Evolutionary conservation across 92 coral and sea anemone species (phyloP).

Genomic region (Phymanthus crucifer): DNA sequence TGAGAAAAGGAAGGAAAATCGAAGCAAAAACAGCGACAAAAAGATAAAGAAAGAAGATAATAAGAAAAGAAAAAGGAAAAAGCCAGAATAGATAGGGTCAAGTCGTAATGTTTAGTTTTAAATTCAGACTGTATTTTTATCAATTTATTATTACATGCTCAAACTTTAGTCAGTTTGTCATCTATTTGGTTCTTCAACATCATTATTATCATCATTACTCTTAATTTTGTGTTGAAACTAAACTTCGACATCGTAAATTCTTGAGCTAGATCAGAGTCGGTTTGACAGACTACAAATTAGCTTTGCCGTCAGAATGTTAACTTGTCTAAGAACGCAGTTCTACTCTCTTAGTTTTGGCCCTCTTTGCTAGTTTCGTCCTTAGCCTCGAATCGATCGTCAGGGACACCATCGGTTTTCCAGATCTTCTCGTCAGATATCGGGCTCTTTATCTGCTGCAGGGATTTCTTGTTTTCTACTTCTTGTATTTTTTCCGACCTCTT

Average conservation of each 20-base stretch:
- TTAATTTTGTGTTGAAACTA: too few species aligned
- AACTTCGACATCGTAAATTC: too few species aligned
- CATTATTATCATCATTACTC: too few species aligned
- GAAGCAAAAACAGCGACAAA: not conserved
- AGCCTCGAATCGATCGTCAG: not conserved
- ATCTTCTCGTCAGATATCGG: not conserved
- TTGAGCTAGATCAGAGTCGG: too few species aligned
- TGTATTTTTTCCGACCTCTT: not conserved
- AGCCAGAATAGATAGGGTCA: not conserved
- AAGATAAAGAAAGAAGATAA: not conserved
- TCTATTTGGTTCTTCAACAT: too few species aligned
- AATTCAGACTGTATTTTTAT: not conserved
- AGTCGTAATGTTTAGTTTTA: not conserved
- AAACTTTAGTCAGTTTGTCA: too few species aligned
- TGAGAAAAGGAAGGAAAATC: not conserved
- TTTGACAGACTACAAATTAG: too few species aligned
- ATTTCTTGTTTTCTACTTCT: not conserved
- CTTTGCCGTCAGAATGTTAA: too few species aligned
- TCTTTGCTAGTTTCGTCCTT: too few species aligned
- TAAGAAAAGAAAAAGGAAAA: slow-evolving; percentile 4
- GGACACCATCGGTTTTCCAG: slow-evolving; percentile 3
- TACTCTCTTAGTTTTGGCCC: too few species aligned
- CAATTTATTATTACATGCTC: too few species aligned
- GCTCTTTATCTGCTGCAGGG: not conserved
- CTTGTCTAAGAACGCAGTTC: too few species aligned